Evolutionary conservation across 1,140 invertebrate species (phyloP), one percentile per base, ranked within the genome.

Genomic region (Drosophila jambulina): DNA sequence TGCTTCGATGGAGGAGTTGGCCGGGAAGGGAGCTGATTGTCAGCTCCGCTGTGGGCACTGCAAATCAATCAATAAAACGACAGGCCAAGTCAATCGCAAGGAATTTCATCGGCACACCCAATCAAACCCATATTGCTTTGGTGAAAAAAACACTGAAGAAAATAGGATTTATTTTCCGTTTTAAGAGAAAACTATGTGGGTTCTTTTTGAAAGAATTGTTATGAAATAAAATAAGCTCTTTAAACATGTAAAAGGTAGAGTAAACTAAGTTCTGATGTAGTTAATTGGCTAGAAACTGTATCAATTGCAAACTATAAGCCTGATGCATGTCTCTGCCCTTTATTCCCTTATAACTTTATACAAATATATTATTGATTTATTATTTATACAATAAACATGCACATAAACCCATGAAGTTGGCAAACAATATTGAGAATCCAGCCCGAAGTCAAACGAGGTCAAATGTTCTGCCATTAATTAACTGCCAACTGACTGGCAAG

Each of bases 51-150:
- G 56, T 75, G 80, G 68, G 68, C 81, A 84, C 75, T 84, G 85
- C 77, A 84, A 88, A 88, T 88, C 85, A 88, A 88, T 88, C 84
- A 88, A 88, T 88, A 88, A 84, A 88, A 81, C 84, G 82, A 63
- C 69, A 58, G 53, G 74, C 85, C 46, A 84, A 88, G 80, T 88
- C 84, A 81, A 84, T 84, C 74, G 85, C 70, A 80, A 90, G 85
- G 74, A 84, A 90, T 90, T 75, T 61, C 32, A 34, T 25, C 46
- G 49, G 42, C 51, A 68, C 60, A 69, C n/a, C 49, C 61, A 80
- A 36, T 48, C 43, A n/a, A 75, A 46, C 42, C 29, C 32, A 58
- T 63, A 70, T 70, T 63, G 43, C 53, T 34, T 57, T 23, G 23
- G 12, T n/a, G n/a, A 19, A n/a, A 45, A 74, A 38, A n/a, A 1